These are phyloP conservation scores for Chromis chromis DNA, from an alignment of 2,797 vertebrate species.

Conservation along the genomic window DNA sequence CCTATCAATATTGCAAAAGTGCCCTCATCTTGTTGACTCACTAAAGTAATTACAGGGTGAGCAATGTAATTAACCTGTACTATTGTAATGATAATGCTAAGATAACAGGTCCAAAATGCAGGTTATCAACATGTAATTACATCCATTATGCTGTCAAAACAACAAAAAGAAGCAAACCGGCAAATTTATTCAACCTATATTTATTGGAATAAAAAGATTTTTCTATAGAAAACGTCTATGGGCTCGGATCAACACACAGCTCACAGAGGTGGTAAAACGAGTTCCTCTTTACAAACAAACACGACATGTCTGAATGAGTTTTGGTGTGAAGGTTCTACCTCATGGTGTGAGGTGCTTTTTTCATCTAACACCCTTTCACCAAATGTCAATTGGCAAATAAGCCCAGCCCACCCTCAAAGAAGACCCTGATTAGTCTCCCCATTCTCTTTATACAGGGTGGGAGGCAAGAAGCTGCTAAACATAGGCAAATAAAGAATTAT, in stretches of 20 bases:
- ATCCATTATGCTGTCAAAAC: slow-evolving; percentile 58
- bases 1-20: slow-evolving; percentile 27
- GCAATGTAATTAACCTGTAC: slow-evolving; percentile 45
- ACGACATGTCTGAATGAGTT: slow-evolving; percentile 71
- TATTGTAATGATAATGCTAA: slow-evolving; percentile 64
- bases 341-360: slow-evolving; percentile 77
- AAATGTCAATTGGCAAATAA: slow-evolving; percentile 80
- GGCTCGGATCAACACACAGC: slow-evolving; percentile 33
- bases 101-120: slow-evolving; percentile 54
- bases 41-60: slow-evolving; percentile 63
- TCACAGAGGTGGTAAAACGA: slow-evolving; percentile 54
- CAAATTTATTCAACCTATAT: slow-evolving; percentile 27
- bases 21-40: slow-evolving; percentile 25
- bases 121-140: slow-evolving; percentile 57
- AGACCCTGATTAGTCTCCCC: slow-evolving; percentile 60
- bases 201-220: slow-evolving; percentile 19
- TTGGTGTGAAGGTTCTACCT: slow-evolving; percentile 68
- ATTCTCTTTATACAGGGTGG: slow-evolving; percentile 57
- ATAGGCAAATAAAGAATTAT: slow-evolving; percentile 75
- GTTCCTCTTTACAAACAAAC: slow-evolving; percentile 69
- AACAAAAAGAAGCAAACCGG: slow-evolving; percentile 34
- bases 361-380: slow-evolving; percentile 76
- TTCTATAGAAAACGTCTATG: neutral
- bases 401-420: slow-evolving; percentile 55
- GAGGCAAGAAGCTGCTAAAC: slow-evolving; percentile 75